These are phyloP conservation scores for Phycodurus eques DNA, from an alignment of 2,113 vertebrate genomes.

Conservation along the genomic window DNA sequence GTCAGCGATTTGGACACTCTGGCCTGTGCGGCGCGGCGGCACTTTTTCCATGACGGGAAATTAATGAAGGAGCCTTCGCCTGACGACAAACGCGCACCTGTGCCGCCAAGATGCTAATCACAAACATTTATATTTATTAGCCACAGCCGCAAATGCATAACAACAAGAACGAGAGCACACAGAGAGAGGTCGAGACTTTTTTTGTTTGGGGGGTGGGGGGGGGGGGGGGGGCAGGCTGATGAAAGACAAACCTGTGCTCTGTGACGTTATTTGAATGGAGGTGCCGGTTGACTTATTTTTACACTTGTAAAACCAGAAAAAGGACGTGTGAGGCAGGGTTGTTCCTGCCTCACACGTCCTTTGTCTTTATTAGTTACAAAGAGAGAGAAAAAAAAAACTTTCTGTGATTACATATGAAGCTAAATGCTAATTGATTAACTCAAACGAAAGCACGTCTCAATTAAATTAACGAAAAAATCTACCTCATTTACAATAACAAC, in stretches of 20 bases:
- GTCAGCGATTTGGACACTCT: constrained; percentile 94
- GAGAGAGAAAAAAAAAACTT: too few species aligned
- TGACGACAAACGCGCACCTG: constrained; percentile 99
- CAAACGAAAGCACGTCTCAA: too few species aligned
- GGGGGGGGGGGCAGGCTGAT: background rate
- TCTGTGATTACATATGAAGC: too few species aligned
- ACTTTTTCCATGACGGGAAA: constrained; percentile 99
- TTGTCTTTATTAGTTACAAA: too few species aligned
- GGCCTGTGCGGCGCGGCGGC: constrained; percentile 96
- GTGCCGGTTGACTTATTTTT: background rate
- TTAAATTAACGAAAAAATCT: too few species aligned
- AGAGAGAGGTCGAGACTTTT: background rate
- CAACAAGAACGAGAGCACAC: constrained; percentile 4
- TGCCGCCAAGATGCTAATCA: constrained; percentile 98
- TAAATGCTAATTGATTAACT: too few species aligned
- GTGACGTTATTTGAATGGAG: background rate
- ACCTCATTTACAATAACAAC: too few species aligned
- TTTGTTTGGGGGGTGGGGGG: background rate
- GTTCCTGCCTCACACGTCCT: too few species aligned
- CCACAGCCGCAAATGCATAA: constrained; percentile 74
- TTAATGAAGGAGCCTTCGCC: constrained; percentile 99
- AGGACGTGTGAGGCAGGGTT: background rate
- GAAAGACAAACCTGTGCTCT: background rate
- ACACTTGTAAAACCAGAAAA: background rate
- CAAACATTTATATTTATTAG: constrained; percentile 99